Evolutionary conservation across 2,888 invertebrate species (phyloP), one percentile per base, ranked within the genome.

Genomic region (Diloba caeruleocephala): DNA sequence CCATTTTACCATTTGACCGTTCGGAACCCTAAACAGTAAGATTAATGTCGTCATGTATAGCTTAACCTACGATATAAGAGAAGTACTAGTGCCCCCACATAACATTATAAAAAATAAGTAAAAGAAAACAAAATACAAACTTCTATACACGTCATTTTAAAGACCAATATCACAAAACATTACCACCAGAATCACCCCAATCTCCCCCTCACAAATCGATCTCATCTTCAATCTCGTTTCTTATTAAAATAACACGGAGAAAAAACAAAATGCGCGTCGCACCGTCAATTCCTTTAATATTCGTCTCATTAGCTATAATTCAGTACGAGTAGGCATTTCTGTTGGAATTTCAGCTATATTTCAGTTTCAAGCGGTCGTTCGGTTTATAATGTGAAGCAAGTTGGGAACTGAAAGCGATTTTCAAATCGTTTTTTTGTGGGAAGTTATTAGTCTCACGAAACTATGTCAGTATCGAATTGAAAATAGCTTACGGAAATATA

Each of bases 271-370:
- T 60, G 68, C 70, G 46, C 60, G 63, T 41, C 51, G 52, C 59
- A 66, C 65, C 71, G 78, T 82, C 80, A 82, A 80, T 85, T 81
- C 71, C 76, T 77, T 84, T 83, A 85, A 88, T 85, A 85, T 85
- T 83, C 86, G 77, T 84, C 85, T 88, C 87, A 88, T 88, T 88
- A 88, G 85, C 81, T 82, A 84, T 87, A 88, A 88, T 82, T 85
- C 84, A 84, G 79, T 78, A 75, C 71, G 85, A 83, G 87, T 81
- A 87, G 82, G 84, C 86, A 85, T 84, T 82, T 79, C 75, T 75
- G 83, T 78, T 78, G 84, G 83, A 89, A 88, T 90, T 88, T 82
- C 74, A 74, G 73, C 81, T 82, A 88, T 90, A 90, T 85, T 89
- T 90, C 75, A 88, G 82, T 80, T 81, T 76, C 75, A 82, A 83